Evolutionary conservation across 1,140 invertebrate species (phyloP), one percentile per base, ranked within the genome.

Genomic region (Drosophila jambulina): DNA sequence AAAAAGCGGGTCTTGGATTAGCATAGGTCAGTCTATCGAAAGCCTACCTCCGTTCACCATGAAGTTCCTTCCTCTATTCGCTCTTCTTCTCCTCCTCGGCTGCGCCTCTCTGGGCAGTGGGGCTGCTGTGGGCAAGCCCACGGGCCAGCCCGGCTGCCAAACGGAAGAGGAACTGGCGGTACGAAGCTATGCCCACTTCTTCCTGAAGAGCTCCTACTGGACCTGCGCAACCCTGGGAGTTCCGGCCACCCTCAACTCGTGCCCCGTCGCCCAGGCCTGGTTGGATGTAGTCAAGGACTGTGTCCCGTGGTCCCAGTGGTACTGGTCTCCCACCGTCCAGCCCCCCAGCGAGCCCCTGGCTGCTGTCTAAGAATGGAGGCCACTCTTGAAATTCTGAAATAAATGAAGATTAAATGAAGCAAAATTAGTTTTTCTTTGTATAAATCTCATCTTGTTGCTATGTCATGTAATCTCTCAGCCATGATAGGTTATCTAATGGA

Each of bases 61-160:
- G 84, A 80, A 79, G 34, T 69, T 61, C 46, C 54, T 78, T 17
- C 49, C 46, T 29, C 43, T 84, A 5, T 15, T 88, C 40, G 56
- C 51, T 19, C 8, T 75, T 6, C 54, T 68, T 53, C 36, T 84
- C 32, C 62, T 68, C 46, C 48, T 88, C 21, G 74, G 48, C 29
- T 38, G 74, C 19, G 21, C 34, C 36, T 48, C 48, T 40, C 25
- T 45, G 19, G 60, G 25, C 38, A 45, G 15, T 17, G 79, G 53
- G 9, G 62, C 48, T 17, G 15, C 67, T 49, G 71, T 58, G 29
- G 49, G 8, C 38, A 88, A 84, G 23, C 65, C 67, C 23, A 87
- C 64, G 12, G 91, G 91, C 10, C 85, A 87, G n/a, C 91, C 91
- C 0, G 85, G 86, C 0, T 91, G 91, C 45, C 76, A 72, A 34